Percentiles rank a stretch among this genome's conserved stretches.
phyloP scores from a whole-genome alignment of 23 tunicate genomes.

The Diplosoma virens region DNA sequence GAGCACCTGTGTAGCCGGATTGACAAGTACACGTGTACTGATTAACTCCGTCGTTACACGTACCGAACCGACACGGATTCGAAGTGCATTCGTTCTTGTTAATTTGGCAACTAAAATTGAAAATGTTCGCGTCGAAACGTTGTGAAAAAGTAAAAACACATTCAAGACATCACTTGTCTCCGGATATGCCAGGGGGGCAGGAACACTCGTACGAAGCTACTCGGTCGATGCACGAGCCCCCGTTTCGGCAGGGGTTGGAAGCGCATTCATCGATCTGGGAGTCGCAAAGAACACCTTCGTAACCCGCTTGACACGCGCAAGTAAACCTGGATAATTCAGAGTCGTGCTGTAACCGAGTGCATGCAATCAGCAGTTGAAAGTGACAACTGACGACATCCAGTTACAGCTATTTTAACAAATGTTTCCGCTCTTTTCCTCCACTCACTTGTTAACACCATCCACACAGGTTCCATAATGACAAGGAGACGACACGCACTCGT shows the following conservation, averaged over 20 bases:
- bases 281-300: slow-evolving; percentile 66
- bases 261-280: slow-evolving; percentile 69
- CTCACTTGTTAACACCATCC: slow-evolving; percentile 67
- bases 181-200: slow-evolving; percentile 76
- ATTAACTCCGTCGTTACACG: slow-evolving; percentile 72
- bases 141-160: neutral
- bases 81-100: slow-evolving; percentile 72
- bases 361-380: too few relatives aligned
- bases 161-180: slow-evolving; percentile 60
- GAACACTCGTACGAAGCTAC: slow-evolving; percentile 43
- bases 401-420: too few relatives aligned
- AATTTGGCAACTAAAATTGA: slow-evolving; percentile 40
- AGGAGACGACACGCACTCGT: slow-evolving; percentile 74
- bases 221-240: slow-evolving; percentile 66
- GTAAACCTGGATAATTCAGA: slow-evolving; percentile 50
- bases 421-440: too few relatives aligned
- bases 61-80: slow-evolving; percentile 81
- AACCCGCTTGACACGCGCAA: slow-evolving; percentile 76
- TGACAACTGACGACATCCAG: too few relatives aligned
- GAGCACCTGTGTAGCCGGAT: slow-evolving; percentile 68
- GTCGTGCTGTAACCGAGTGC: too few relatives aligned
- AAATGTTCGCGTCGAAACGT: neutral
- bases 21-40: slow-evolving; percentile 52
- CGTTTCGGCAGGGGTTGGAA: slow-evolving; percentile 80
- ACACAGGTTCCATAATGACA: slow-evolving; percentile 92